A percentile compares a stretch with the other conserved stretches of the same genome.
Conservation (phyloP, 2,888 invertebrate species). For the Cantharis rustica region DNA sequence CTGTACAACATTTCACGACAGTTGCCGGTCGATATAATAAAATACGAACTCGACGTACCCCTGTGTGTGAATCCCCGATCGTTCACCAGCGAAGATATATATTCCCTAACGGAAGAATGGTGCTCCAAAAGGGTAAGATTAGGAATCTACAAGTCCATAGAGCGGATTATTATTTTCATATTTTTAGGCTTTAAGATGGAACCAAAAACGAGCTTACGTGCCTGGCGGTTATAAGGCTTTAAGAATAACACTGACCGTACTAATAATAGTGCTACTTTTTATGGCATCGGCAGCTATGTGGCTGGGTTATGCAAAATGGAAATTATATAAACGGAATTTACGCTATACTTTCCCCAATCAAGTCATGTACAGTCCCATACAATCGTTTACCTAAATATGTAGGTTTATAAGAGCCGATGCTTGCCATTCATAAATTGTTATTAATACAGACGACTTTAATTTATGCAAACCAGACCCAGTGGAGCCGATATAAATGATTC, state of each 20-base stretch:
- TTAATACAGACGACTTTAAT: not conserved
- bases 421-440: not conserved
- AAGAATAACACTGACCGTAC: slow-evolving; percentile 39
- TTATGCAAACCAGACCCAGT: not conserved
- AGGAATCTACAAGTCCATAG: not conserved
- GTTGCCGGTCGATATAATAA: slow-evolving; percentile 40
- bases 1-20: slow-evolving; percentile 49
- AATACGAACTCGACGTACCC: slow-evolving; percentile 41
- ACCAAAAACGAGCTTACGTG: slow-evolving; percentile 36
- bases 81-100: slow-evolving; percentile 14
- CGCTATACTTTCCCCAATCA: slow-evolving; percentile 45
- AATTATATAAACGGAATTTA: slow-evolving; percentile 34
- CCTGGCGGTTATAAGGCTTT: slow-evolving; percentile 22
- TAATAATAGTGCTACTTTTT: not conserved
- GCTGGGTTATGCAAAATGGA: slow-evolving; percentile 44
- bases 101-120: slow-evolving; percentile 15
- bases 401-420: not conserved
- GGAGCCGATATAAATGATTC: not conserved
- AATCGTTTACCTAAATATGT: not conserved
- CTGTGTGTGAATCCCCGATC: slow-evolving; percentile 44
- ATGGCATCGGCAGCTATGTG: slow-evolving; percentile 39
- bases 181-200: slow-evolving; percentile 5
- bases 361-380: slow-evolving; percentile 48
- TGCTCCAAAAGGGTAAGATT: slow-evolving; percentile 14
- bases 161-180: not conserved